Evolutionary conservation across 2,797 vertebrate species (phyloP).

Genomic region (Melanotaenia trifasciata): DNA sequence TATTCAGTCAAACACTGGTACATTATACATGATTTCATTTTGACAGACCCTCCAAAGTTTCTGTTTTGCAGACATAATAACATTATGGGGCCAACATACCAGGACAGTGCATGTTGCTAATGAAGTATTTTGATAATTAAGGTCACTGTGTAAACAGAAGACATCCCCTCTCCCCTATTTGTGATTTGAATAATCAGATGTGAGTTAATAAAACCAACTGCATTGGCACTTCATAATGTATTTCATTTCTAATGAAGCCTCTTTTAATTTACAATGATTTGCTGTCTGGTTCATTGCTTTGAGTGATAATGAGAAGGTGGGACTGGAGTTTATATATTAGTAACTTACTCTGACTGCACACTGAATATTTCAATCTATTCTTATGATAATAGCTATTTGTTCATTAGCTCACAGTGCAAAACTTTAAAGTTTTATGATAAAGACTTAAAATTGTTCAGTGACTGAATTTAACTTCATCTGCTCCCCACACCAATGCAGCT

Average conservation of each 20-base stretch:
- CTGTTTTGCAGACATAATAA: constrained; percentile 50
- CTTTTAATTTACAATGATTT: constrained; percentile 76
- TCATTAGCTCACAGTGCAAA: neutral
- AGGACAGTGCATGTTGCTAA: constrained; percentile 71
- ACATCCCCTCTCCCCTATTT: constrained; percentile 79
- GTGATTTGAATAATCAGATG: constrained; percentile 87
- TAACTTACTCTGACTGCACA: constrained; percentile 49
- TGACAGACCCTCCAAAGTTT: constrained; percentile 18
- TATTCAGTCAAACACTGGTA: constrained; percentile 28
- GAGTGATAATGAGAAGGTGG: constrained; percentile 53
- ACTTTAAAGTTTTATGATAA: neutral
- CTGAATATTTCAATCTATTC: neutral
- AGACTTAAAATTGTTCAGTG: neutral
- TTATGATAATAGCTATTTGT: neutral
- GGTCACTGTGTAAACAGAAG: constrained; percentile 82
- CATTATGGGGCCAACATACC: constrained; percentile 62
- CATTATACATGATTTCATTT: constrained; percentile 21
- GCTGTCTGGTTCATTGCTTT: constrained; percentile 60
- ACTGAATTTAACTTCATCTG: neutral
- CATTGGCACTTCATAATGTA: constrained; percentile 75
- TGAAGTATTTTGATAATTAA: constrained; percentile 87
- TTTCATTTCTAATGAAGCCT: constrained; percentile 80
- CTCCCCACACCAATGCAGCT: neutral
- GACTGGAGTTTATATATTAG: constrained; percentile 64
- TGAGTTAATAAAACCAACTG: constrained; percentile 82